These are phyloP conservation scores for Opisthocomus hoazin DNA, from an alignment of 2,113 vertebrate species.

Conservation along the genomic window DNA sequence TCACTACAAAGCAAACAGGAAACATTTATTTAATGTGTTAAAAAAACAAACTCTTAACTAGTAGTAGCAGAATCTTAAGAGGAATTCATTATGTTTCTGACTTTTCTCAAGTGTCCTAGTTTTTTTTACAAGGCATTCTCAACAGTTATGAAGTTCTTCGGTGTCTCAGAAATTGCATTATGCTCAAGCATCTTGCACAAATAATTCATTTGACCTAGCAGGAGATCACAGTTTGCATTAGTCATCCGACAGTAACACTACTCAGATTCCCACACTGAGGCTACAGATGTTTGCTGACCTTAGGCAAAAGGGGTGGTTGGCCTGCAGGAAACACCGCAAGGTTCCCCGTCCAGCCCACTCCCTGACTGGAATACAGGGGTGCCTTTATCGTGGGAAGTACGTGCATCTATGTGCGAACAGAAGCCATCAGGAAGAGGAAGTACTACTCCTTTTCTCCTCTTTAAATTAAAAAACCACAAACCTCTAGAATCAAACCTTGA, in stretches of 20 bases:
- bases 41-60: neutral
- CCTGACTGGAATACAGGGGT: neutral
- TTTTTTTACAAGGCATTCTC: neutral
- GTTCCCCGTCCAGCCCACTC: conserved; percentile 35
- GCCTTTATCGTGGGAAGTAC: conserved; percentile 4
- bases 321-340: conserved; percentile 36
- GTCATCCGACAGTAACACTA: neutral
- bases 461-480: neutral
- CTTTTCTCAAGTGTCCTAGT: neutral
- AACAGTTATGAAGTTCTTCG: neutral
- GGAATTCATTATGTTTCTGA: neutral
- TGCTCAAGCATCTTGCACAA: neutral
- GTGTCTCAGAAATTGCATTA: neutral
- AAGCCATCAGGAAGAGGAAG: neutral
- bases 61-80: neutral
- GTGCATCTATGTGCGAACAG: neutral
- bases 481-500: neutral
- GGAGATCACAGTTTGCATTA: neutral
- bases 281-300: conserved; percentile 74
- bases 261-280: conserved; percentile 51
- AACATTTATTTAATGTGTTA: neutral
- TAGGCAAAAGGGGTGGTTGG: neutral
- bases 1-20: neutral
- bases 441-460: conserved; percentile 14
- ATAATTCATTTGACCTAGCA: neutral